Percentiles rank a stretch among this genome's conserved stretches.
phyloP scores from a whole-genome alignment of 2,888 invertebrate species.

The Escarpia spicata region DNA sequence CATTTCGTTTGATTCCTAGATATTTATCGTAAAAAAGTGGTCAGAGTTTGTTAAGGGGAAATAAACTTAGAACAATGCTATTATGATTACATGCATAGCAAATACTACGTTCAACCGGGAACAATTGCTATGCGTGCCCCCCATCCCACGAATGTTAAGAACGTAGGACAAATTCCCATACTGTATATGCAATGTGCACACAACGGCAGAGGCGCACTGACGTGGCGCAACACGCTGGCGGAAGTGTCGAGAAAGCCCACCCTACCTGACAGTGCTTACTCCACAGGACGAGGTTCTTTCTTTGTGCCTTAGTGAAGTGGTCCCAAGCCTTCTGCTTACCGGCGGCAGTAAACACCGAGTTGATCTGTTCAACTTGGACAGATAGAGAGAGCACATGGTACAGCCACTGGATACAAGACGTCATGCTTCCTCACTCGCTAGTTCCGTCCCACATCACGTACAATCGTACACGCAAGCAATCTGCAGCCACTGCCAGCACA shows the following conservation, averaged over 20 bases:
- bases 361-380: conserved; percentile 92
- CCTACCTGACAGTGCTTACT: conserved; percentile 94
- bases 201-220: not conserved
- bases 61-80: not conserved
- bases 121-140: not conserved
- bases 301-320: conserved; percentile 98
- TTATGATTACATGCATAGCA: not conserved
- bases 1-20: not conserved
- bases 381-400: conserved; percentile 7
- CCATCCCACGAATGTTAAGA: not conserved
- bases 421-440: not conserved
- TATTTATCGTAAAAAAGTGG: not conserved
- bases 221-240: not conserved
- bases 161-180: not conserved
- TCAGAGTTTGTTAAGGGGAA: not conserved
- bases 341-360: conserved; percentile 94
- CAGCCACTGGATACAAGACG: conserved; percentile 13
- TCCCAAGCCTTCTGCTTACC: conserved; percentile 99
- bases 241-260: conserved; percentile 21
- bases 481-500: not conserved
- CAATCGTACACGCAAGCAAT: not conserved
- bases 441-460: not conserved
- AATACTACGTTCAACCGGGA: not conserved
- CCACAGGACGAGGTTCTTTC: conserved; percentile 98
- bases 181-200: not conserved